Percentiles rank a stretch among this genome's conserved stretches.
These are phyloP conservation scores for Pseudococcus viburni DNA, from an alignment of 2,888 invertebrate species.

Conservation along the genomic window DNA sequence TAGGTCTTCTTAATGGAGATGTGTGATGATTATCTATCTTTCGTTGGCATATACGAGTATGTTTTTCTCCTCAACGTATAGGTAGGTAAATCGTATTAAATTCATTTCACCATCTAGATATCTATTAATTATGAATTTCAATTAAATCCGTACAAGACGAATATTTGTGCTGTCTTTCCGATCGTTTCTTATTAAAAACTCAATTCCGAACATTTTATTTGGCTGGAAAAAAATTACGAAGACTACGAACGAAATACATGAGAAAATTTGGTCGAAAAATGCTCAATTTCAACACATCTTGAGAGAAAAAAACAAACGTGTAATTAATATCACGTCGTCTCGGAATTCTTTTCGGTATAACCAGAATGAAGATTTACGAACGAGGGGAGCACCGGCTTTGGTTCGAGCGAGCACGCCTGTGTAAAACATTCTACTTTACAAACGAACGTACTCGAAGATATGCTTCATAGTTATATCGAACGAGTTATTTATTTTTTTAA, in stretches of 20 bases:
- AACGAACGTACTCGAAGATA: not conserved
- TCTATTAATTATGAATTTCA: not conserved
- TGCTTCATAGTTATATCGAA: not conserved
- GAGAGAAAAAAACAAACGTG: constrained; percentile 18
- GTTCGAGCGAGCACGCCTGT: not conserved
- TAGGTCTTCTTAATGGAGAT: not conserved
- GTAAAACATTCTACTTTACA: not conserved
- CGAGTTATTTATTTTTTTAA: constrained; percentile 40
- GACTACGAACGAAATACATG: not conserved
- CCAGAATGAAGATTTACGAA: constrained; percentile 12
- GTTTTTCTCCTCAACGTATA: not conserved
- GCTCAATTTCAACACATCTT: not conserved
- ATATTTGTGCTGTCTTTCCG: not conserved
- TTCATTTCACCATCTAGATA: not conserved
- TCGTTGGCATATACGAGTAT: not conserved
- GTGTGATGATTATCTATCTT: not conserved
- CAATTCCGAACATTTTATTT: too few species aligned
- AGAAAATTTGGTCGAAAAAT: constrained; percentile 24
- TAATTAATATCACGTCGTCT: constrained; percentile 45
- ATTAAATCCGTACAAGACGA: too few species aligned
- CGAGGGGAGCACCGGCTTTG: not conserved
- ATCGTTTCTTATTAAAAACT: not conserved
- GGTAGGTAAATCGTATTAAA: not conserved
- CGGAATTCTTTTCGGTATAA: constrained; percentile 37
- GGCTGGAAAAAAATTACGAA: not conserved